phyloP scores from a whole-genome alignment of 2,113 vertebrate genomes.

The Laterallus jamaicensis region DNA sequence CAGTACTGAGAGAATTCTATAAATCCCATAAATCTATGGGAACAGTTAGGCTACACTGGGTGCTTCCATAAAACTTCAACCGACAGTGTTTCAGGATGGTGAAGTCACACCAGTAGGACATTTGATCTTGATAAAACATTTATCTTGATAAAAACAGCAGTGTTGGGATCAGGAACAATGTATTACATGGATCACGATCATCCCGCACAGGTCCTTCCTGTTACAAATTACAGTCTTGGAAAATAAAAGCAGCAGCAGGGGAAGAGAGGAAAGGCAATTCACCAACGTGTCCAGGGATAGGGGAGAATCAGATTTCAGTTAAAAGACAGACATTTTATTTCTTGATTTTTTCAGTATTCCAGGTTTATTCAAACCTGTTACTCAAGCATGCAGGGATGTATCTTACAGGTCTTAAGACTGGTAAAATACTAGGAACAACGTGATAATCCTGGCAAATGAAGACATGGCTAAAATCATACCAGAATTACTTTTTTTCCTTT shows the following conservation, averaged over 20 bases:
- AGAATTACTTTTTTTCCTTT: background rate
- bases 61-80: background rate
- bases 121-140: background rate
- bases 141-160: background rate
- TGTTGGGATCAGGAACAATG: background rate
- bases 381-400: background rate
- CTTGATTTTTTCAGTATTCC: slow-evolving; percentile 23
- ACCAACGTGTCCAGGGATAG: background rate
- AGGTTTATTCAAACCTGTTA: slow-evolving; percentile 33
- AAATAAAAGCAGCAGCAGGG: background rate
- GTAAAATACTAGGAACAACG: slow-evolving; percentile 23
- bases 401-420: slow-evolving; percentile 30
- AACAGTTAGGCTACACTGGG: background rate
- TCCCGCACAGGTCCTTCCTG: background rate
- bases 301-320: background rate
- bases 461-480: slow-evolving; percentile 18
- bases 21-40: background rate
- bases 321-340: background rate
- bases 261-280: background rate
- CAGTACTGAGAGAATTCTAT: background rate
- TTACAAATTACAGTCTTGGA: background rate
- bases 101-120: background rate
- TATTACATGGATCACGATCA: background rate
- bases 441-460: slow-evolving; percentile 25
- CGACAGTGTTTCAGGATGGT: background rate